Percentiles rank a stretch among this genome's conserved stretches.
These are phyloP conservation scores for Choreutis nemorana DNA, from an alignment of 2,888 invertebrate species.

Conservation along the genomic window DNA sequence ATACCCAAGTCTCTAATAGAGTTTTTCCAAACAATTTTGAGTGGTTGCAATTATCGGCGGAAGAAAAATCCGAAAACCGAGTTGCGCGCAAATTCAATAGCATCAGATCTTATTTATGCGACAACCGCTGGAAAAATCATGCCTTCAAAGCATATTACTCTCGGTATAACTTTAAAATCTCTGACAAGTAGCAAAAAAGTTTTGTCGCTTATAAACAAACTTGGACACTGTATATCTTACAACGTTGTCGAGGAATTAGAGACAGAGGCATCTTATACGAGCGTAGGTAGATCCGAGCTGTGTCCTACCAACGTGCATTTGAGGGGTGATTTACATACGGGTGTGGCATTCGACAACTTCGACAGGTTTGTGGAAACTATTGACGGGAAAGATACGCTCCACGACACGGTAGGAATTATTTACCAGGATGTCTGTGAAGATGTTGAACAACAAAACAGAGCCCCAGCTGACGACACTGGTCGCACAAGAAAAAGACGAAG, in stretches of 20 bases:
- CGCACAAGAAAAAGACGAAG: conserved; percentile 10
- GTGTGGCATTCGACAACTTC: conserved; percentile 11
- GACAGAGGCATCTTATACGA: conserved; percentile 6
- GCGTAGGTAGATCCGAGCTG: neutral
- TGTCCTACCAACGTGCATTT: conserved; percentile 7
- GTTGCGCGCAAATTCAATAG: no score
- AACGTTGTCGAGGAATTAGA: conserved; percentile 4
- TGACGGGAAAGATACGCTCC: conserved; percentile 10
- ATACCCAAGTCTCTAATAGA: no score
- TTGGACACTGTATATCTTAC: conserved; percentile 7
- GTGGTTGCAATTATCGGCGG: no score
- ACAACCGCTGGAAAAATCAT: neutral
- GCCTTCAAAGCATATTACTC: neutral
- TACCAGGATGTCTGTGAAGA: conserved; percentile 7
- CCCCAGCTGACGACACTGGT: no score
- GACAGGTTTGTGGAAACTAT: conserved; percentile 11
- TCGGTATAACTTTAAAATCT: conserved; percentile 5
- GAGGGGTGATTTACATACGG: conserved; percentile 14
- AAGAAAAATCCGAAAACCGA: no score
- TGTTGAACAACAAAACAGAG: no score
- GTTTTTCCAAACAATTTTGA: no score
- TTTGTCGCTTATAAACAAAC: conserved; percentile 5
- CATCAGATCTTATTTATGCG: neutral
- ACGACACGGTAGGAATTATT: conserved; percentile 12
- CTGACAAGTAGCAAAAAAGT: conserved; percentile 7